Conservation (phyloP, 37 sponge, comb jelly and placozoan species). For the Cladorhizidae sp. region DNA sequence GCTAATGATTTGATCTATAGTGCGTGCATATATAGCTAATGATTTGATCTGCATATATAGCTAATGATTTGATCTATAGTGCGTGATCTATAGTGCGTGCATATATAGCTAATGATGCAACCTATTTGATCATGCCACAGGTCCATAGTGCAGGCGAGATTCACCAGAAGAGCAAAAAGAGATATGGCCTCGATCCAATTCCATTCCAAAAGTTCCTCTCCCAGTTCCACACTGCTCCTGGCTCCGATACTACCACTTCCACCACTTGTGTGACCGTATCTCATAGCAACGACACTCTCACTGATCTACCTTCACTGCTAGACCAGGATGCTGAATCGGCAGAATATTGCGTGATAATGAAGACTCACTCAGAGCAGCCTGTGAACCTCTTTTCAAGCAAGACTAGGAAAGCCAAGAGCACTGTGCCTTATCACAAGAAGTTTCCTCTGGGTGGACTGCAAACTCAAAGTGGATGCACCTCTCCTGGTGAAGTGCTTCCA, state of each 20-base stretch:
- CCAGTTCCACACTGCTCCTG: constrained; percentile 25
- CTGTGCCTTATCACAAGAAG: constrained; percentile 2
- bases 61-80: neutral
- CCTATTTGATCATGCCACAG: constrained; percentile 2
- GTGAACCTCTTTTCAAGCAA: neutral
- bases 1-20: neutral
- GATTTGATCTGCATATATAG: neutral
- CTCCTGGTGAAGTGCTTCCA: constrained; percentile 39
- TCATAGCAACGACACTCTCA: constrained; percentile 26
- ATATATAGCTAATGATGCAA: no score
- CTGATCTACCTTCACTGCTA: constrained; percentile 43
- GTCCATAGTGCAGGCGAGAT: constrained; percentile 34
- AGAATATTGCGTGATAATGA: no score
- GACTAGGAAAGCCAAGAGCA: neutral
- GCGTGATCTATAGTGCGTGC: neutral
- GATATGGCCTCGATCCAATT: neutral
- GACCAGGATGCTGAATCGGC: neutral
- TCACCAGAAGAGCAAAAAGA: neutral
- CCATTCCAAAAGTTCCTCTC: constrained; percentile 39
- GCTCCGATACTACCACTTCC: constrained; percentile 22
- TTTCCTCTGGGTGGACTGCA: neutral
- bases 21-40: neutral
- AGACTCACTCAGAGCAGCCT: neutral
- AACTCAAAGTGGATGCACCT: neutral
- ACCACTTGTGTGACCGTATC: no score